Evolutionary conservation across 2,797 vertebrate species (phyloP), one percentile per base, ranked within the genome.

Genomic region (Choloepus didactylus): DNA sequence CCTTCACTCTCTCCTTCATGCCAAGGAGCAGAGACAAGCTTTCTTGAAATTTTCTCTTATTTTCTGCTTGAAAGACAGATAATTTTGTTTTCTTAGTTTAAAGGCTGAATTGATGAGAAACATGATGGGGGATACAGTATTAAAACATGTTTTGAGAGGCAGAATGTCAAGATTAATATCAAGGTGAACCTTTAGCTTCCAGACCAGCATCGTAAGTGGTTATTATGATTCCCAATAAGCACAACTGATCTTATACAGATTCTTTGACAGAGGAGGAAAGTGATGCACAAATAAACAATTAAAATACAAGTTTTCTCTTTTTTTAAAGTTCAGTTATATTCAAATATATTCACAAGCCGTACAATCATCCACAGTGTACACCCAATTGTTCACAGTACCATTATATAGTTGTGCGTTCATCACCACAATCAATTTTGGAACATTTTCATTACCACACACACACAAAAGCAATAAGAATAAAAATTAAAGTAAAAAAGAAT

Each of bases 1-100:
- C 12, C 16, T 46, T 73, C 27, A 41, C 82, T 87, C 54, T 91
- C 54, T 15, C n/a, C 51, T 91, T 76, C n/a, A 77, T 70, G 35
- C 8, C 44, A 77, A 87, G 27, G 15, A 44, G 14, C 1, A 59
- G 87, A 79, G 41, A 62, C 27, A 90, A 66, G 41, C 51, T 95
- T 95, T 92, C 29, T 29, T 62, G 35, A 35, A 92, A 84, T 54
- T 60, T 73, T 51, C 11, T 75, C 19, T 88, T 72, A 27, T 86
- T 82, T 77, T 72, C 38, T 90, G 31, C 10, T 59, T 82, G 62
- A 87, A 64, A 73, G 14, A 41, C n/a, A 49, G 38, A 35, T 41
- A 64, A 25, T 81, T 86, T 64, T 76, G 6, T 64, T 87, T 64
- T 35, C 23, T 75, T 76, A 46, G 44, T 12, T 59, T 59, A 41